Percentiles rank a stretch among this genome's conserved stretches.
Conservation (phyloP, 2,888 invertebrate species). For the Macaria notata region DNA sequence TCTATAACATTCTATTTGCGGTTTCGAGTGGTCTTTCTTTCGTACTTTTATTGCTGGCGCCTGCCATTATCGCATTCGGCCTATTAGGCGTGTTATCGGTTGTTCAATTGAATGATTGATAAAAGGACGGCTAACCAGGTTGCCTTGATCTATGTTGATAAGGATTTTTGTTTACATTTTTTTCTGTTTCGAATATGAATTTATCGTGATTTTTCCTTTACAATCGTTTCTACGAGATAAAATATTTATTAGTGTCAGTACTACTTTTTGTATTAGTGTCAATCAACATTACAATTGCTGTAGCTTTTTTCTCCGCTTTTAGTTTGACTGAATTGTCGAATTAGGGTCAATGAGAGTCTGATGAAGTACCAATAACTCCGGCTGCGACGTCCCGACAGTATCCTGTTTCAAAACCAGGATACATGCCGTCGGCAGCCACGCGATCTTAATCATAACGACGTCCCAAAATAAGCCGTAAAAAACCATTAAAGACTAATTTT, state of each 20-base stretch:
- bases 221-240: too few species aligned
- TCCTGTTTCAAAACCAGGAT: slow-evolving; percentile 52
- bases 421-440: slow-evolving; percentile 46
- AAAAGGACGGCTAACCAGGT: slow-evolving; percentile 22
- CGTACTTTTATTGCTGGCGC: neutral
- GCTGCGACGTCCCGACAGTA: slow-evolving; percentile 32
- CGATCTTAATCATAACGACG: slow-evolving; percentile 50
- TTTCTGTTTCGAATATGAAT: too few species aligned
- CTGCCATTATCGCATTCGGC: slow-evolving; percentile 7
- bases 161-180: neutral
- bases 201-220: too few species aligned
- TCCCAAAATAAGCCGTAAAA: slow-evolving; percentile 42
- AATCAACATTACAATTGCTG: too few species aligned
- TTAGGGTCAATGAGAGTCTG: slow-evolving; percentile 36
- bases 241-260: too few species aligned
- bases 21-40: slow-evolving; percentile 3
- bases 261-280: too few species aligned
- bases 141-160: slow-evolving; percentile 22
- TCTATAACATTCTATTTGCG: slow-evolving; percentile 19
- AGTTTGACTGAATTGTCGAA: slow-evolving; percentile 22
- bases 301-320: slow-evolving; percentile 3
- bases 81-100: slow-evolving; percentile 11
- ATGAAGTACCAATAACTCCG: slow-evolving; percentile 39
- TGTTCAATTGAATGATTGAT: slow-evolving; percentile 15
- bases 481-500: slow-evolving; percentile 49